Conservation (phyloP, 1,140 invertebrate genomes). For the Paramacrobiotus metropolitanus region DNA sequence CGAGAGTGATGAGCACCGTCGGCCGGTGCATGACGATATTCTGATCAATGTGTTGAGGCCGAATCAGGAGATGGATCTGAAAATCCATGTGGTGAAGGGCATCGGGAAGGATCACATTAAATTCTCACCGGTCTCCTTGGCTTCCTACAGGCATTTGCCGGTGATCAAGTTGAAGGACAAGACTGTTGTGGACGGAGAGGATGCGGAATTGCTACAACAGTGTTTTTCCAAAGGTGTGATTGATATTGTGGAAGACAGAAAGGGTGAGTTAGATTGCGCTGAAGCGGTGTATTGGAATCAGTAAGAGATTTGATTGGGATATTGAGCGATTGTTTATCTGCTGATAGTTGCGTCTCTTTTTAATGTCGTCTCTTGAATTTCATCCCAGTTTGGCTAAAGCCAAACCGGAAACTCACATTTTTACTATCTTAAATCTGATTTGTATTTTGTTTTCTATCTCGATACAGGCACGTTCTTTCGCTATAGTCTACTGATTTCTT, state of each 20-base stretch:
- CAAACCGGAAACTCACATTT: no score
- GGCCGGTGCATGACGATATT: slow-evolving; percentile 69
- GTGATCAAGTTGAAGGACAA: neutral
- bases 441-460: no score
- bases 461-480: no score
- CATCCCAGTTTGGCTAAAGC: no score
- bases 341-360: no score
- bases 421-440: no score
- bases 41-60: slow-evolving; percentile 76
- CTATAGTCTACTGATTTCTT: no score
- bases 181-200: neutral
- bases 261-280: no score
- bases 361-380: no score
- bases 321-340: no score
- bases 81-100: slow-evolving; percentile 74
- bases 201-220: neutral
- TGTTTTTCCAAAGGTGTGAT: neutral
- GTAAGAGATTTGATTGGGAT: neutral
- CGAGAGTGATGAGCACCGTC: no score
- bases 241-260: neutral
- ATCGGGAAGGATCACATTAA: slow-evolving; percentile 92
- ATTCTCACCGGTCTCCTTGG: slow-evolving; percentile 61
- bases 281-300: neutral
- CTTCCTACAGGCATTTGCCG: neutral
- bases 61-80: slow-evolving; percentile 69